These are phyloP conservation scores for Syndactyla subalaris DNA, from an alignment of 2,797 vertebrate genomes.

Conservation along the genomic window DNA sequence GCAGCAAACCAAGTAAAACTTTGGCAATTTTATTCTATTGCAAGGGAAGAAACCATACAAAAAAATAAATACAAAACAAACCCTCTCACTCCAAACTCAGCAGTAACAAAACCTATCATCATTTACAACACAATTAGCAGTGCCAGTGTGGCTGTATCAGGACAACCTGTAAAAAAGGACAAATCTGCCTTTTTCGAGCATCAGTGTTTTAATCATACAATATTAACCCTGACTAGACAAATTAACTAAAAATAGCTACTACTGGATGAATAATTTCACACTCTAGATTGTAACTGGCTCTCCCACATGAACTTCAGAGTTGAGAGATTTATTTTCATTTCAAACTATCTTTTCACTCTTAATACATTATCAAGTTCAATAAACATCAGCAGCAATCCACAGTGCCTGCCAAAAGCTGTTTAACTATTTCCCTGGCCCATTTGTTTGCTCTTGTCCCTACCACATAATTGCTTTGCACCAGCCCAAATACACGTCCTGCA, in stretches of 20 bases:
- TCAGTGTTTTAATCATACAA: background rate
- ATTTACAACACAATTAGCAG: background rate
- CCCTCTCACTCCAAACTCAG: background rate
- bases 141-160: background rate
- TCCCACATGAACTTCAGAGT: background rate
- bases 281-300: background rate
- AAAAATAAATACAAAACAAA: background rate
- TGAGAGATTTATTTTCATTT: background rate
- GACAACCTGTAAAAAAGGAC: background rate
- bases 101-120: background rate
- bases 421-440: background rate
- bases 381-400: background rate
- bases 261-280: background rate
- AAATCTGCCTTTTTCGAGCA: background rate
- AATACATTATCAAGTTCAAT: background rate
- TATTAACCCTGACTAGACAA: background rate
- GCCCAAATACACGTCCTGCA: background rate
- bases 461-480: background rate
- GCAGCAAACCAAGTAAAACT: background rate
- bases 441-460: background rate
- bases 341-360: background rate
- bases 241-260: background rate
- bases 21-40: background rate
- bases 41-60: background rate
- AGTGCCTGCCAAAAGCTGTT: background rate